Percentiles rank a stretch among this genome's conserved stretches.
Conservation (phyloP, 2,113 vertebrate species). For the Nyctereutes procyonoides region DNA sequence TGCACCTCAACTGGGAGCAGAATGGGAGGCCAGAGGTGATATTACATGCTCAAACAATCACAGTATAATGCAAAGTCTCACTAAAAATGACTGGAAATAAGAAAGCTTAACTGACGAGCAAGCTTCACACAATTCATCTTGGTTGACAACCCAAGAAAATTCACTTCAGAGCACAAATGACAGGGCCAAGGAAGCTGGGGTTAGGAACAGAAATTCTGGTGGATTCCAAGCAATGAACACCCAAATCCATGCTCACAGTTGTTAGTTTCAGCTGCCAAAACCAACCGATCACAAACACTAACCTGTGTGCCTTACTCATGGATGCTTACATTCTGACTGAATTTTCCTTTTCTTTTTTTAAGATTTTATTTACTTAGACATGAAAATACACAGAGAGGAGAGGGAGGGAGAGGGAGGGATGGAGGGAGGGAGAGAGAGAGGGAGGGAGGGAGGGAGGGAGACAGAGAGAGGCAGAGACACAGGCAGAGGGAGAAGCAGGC, state of each 20-base stretch:
- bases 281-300: not conserved
- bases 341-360: too few relatives aligned
- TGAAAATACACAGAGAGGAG: too few relatives aligned
- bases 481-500: too few relatives aligned
- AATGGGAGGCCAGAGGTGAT: not conserved
- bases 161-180: not conserved
- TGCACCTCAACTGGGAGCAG: not conserved
- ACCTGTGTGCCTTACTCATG: not conserved
- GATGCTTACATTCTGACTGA: not conserved
- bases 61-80: too few relatives aligned
- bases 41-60: fast-evolving
- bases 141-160: not conserved
- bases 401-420: too few relatives aligned
- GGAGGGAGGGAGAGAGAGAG: too few relatives aligned
- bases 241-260: not conserved
- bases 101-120: too few relatives aligned
- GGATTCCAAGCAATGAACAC: not conserved
- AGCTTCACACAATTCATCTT: not conserved
- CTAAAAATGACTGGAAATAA: not conserved
- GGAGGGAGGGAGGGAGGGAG: too few relatives aligned
- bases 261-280: not conserved
- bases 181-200: fast-evolving
- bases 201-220: not conserved
- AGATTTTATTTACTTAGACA: too few relatives aligned
- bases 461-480: too few relatives aligned